These are phyloP conservation scores for Ormyrus rosae DNA, from an alignment of 2,888 invertebrate species.

Conservation along the genomic window DNA sequence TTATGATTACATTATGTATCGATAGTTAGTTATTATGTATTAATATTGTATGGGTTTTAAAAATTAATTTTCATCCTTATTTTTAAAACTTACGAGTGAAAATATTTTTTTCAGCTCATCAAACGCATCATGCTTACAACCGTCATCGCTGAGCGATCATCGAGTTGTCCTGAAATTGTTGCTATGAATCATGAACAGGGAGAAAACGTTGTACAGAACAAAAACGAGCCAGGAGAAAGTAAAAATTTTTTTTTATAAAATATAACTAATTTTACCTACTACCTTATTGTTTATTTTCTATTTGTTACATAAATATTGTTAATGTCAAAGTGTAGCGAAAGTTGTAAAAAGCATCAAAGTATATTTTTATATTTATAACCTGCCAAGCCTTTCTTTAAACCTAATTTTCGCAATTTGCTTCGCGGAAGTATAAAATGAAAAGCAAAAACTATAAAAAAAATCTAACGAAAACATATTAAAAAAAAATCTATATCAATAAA, in stretches of 20 bases:
- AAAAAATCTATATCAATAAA: background rate
- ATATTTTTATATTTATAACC: constrained; percentile 64
- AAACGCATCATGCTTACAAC: constrained; percentile 73
- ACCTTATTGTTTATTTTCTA: background rate
- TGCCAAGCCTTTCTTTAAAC: constrained; percentile 5
- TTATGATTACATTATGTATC: background rate
- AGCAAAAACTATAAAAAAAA: background rate
- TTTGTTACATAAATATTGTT: constrained; percentile 27
- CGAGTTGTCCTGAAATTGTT: background rate
- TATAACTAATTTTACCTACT: background rate
- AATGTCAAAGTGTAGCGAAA: constrained; percentile 12
- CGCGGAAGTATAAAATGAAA: background rate
- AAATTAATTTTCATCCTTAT: no score
- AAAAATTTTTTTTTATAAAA: constrained; percentile 28
- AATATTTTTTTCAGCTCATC: constrained; percentile 69
- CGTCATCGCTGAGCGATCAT: constrained; percentile 60
- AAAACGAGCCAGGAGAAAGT: constrained; percentile 28
- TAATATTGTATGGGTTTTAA: background rate
- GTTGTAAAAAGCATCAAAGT: constrained; percentile 55
- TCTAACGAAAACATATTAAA: constrained; percentile 2
- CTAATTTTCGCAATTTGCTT: constrained; percentile 4
- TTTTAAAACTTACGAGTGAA: background rate
- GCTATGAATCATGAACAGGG: constrained; percentile 3
- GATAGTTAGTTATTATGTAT: background rate
- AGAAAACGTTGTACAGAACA: constrained; percentile 35